Base-by-base conservation (phyloP, 2,797 vertebrate species). In the Carcharodon carcharias region DNA sequence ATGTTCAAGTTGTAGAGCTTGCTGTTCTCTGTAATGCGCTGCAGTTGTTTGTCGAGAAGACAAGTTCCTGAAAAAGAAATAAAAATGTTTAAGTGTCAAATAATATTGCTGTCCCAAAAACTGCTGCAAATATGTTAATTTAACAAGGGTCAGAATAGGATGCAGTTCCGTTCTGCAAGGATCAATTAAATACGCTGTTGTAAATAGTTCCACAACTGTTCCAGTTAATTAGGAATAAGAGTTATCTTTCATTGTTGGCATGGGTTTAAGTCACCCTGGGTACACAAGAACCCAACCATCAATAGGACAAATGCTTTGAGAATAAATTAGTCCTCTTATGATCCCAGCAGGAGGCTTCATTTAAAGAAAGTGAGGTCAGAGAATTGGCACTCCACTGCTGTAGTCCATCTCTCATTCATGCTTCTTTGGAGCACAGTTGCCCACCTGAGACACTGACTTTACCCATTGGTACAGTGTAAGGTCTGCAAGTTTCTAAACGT, bases 61-160 rank as follows among this genome's bases (percentile, higher is more conserved):
- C 94, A 77, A 35, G 58, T 73, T 95, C 94, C 69, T 95, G 50
- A 56, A 77, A 95, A 95, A 95, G 28, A 91, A 16, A 56, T 73
- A 6, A 23, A 54, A 56, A 73, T 35, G 2, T 31, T 58, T 35
- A 56, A 0, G 4, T 54, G 18, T 95, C 65, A 71, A 73, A 40
- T 50, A 71, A 95, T 69, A 65, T 61, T 35, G 54, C 28, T 58
- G 88, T 35, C 28, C 26, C 56, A 40, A 40, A 40, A 50, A 77
- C 54, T 7, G 54, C 28, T 95, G n/a, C 6, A 50, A 50, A n/a
- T 54, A 77, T 54, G 65, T 95, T 95, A 54, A 56, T n/a, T 95
- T 56, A 56, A 4, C 69, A 73, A 69, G 31, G 94, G 6, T 56
- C 45, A 54, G 35, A 85, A 56, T 77, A 95, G 65, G 16, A 16